Base-by-base conservation (phyloP, 2,113 vertebrate genomes). In the Phyllopteryx taeniolatus region DNA sequence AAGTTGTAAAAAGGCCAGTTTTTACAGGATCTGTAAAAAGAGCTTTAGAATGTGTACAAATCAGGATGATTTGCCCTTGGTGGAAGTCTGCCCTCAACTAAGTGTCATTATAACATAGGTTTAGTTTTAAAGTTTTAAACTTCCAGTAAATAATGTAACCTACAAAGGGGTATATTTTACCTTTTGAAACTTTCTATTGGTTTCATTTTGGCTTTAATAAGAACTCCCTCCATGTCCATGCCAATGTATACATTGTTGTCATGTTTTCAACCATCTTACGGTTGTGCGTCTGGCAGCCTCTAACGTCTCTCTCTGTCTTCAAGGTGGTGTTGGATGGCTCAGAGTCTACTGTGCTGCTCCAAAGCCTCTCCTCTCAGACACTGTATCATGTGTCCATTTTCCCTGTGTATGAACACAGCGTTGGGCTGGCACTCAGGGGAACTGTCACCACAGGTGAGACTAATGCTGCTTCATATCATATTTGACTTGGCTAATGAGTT, bases 381-480 rank as follows among this genome's bases (percentile, higher is more conserved):
- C 91, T 96, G 63, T 97, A 96, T 71, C 88, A 94, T 61, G 70
- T 98, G 43, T 96, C 96, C 0, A 93, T 99, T 87, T 89, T 95
- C 61, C 94, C 96, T 0, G 76, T 97, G 42, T 94, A 94, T 1
- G 82, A 93, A 49, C 67, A 86, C 0, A 87, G 68, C 0, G 74
- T 88, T 1, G 94, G 95, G 11, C 84, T 93, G 39, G 93, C 91
- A 0, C 94, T 97, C 7, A 88, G 91, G 79, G 95, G 95, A 42
- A 90, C 95, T 62, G 93, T 90, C 72, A 94, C 93, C 35, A 99
- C 96, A 78, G 67, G 96, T 98, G 87, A 89, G 94, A 86, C 8
- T 42, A 8, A 62, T 56, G 43, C n/a, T 33, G 62, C 27, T 67
- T 13, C 4, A 19, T 17, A 53, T 44, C 12, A 2, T 43, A 12